Base-by-base conservation (phyloP, 2,797 vertebrate species). In the Pseudochaenichthys georgianus region DNA sequence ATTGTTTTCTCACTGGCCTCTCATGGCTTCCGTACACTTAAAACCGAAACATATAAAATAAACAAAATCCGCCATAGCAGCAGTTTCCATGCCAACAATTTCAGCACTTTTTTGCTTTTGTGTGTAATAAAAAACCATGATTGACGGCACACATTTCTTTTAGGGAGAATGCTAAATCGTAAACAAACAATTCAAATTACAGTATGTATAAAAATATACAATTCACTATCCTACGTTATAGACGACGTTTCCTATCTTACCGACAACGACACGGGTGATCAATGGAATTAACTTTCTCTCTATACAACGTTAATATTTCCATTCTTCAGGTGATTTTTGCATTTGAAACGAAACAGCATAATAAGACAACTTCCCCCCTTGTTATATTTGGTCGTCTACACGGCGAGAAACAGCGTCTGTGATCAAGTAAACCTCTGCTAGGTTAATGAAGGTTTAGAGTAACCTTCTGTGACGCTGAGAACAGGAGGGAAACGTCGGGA, bases 121-220 rank as follows among this genome's bases (percentile, higher is more conserved):
- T 67, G 66, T 59, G 23, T 34, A 62, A 6, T 73, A 82, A 72
- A 75, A 41, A 28, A 52, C 0, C 21, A 28, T 48, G 28, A 84
- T 23, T 48, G 81, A 91, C 70, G 5, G 71, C 73, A 82, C 82
- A 59, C 82, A 64, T 65, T 28, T 28, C 31, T 68, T 70, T 68
- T 17, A 34, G 52, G 73, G 75, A 83, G 61, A 77, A 83, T 54
- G 73, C 64, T 78, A 78, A 84, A 88, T 61, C 10, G 68, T 84
- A 87, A 93, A 92, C 83, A 82, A 82, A 85, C 43, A 10, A 54
- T 83, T 83, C 54, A 75, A 28, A 83, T 84, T 85, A 84, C 86
- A 87, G 71, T 77, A 92, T 94, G 90, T 92, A 94, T 88, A 95
- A 95, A 95, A 94, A 94, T 89, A 94, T 77, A 83, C 62, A 80